These are phyloP conservation scores for Pangasius sanitwongsei DNA, from an alignment of 2,797 vertebrate genomes.

Conservation along the genomic window DNA sequence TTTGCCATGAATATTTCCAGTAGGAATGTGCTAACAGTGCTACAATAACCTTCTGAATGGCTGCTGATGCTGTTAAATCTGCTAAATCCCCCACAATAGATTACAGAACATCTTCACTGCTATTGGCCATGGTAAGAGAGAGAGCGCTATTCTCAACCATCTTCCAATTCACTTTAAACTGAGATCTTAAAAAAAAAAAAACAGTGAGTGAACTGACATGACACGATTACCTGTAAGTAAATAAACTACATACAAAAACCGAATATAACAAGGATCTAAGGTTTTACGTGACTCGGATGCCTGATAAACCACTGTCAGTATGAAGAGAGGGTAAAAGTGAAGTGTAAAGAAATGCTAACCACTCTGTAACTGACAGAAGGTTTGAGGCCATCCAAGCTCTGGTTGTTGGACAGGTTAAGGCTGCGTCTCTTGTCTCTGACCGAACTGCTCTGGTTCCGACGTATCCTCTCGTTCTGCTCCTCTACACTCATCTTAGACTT, in stretches of 20 bases:
- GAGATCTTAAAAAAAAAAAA: background rate
- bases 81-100: background rate
- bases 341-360: constrained; percentile 66
- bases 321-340: background rate
- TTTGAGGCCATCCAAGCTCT: constrained; percentile 69
- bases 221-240: background rate
- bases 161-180: background rate
- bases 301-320: background rate
- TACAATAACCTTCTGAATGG: background rate
- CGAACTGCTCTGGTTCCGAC: constrained; percentile 88
- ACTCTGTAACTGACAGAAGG: constrained; percentile 83
- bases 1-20: background rate
- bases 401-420: constrained; percentile 84
- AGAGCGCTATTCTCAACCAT: background rate
- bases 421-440: constrained; percentile 90
- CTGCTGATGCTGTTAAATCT: background rate
- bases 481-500: constrained; percentile 95
- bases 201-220: background rate
- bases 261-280: background rate
- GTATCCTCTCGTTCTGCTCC: constrained; percentile 92
- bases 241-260: background rate
- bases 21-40: background rate
- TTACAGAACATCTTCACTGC: background rate
- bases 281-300: background rate
- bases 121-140: background rate